Base-by-base conservation (phyloP, 2,113 vertebrate species). In the Corythoichthys haematopterus region DNA sequence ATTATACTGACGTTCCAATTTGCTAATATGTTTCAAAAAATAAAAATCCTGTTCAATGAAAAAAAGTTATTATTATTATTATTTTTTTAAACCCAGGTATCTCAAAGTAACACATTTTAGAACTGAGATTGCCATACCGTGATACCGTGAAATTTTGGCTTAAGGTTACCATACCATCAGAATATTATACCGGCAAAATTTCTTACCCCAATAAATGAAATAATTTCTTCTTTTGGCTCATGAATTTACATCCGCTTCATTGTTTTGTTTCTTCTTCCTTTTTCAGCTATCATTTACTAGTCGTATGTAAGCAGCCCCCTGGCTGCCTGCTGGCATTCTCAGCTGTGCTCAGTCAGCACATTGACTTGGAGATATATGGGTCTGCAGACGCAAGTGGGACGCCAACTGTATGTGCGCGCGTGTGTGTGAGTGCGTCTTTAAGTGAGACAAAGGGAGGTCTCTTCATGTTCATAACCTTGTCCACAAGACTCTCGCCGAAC, bases 341-440 rank as follows among this genome's bases (percentile, higher is more conserved):
- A 33, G 76, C 73, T 75, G 65, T 86, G 89, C 90, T 84, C 75
- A 72, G 70, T 89, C 88, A 89, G 90, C 90, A 88, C 68, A 72
- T 72, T 71, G 71, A 71, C 71, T 79, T 64, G 51, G 68, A 89
- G 87, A 91, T 90, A 75, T 87, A 88, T 84, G 81, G 77, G 79
- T 85, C 28, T 79, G 68, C 70, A 72, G 76, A 77, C 74, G 74
- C 65, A 78, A 82, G 61, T 33, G 56, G 66, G 51, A 65, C 64
- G 63, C 13, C 6, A 28, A 71, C 64, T 69, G 71, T 38, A 81
- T 70, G 75, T 63, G 37, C n/a, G 57, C 16, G 56, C 20, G 51
- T 52, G 16, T 52, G 37, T 5, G 59, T 6, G 38, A 4, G 38
- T 16, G 57, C 15, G 5, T 57, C 33, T 51, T 5, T 52, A 36